Evolutionary conservation across 2,113 vertebrate species (phyloP), one percentile per base, ranked within the genome.

Genomic region (Triplophysa rosa): DNA sequence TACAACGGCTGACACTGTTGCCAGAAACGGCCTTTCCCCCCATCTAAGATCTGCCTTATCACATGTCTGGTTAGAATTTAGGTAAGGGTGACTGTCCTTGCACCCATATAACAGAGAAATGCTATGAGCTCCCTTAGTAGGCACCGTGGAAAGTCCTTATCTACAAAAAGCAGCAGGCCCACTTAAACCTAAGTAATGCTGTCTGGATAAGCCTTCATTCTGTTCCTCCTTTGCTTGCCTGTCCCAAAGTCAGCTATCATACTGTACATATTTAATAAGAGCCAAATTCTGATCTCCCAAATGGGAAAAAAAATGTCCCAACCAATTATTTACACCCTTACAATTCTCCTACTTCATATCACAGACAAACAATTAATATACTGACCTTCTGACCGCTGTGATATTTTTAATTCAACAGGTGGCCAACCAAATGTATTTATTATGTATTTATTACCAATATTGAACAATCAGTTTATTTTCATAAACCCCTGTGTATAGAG

Each of bases 181-280:
- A 69, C 79, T 81, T 81, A 74, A 78, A 74, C 63, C 69, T 64
- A 37, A 56, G 70, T 62, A 72, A 54, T 42, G 47, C 62, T 45
- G 64, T 54, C 64, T 65, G 14, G 75, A 75, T 81, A 84, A 81
- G 58, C 75, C 79, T 26, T 64, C 66, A 67, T 37, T n/a, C 79
- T 74, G 21, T 23, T 13, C 68, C 40, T 40, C 33, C 2, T 52
- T 80, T 62, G 16, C 67, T 42, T 49, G 29, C 26, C 82, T 58
- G 19, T 81, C 75, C 56, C 65, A 40, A 64, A 73, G 59, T 61
- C 37, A 37, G 37, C 62, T 68, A 56, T 74, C 79, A 33, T 33
- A 33, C 4, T 33, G 78, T 78, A 69, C 79, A 81, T 81, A 84
- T 74, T 83, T 83, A 80, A 72, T 66, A 75, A 77, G 68, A 74